A percentile compares a stretch with the other conserved stretches of the same genome.
These are phyloP conservation scores for Montipora foliosa DNA, from an alignment of 64 coral and sea anemone species.

Conservation along the genomic window DNA sequence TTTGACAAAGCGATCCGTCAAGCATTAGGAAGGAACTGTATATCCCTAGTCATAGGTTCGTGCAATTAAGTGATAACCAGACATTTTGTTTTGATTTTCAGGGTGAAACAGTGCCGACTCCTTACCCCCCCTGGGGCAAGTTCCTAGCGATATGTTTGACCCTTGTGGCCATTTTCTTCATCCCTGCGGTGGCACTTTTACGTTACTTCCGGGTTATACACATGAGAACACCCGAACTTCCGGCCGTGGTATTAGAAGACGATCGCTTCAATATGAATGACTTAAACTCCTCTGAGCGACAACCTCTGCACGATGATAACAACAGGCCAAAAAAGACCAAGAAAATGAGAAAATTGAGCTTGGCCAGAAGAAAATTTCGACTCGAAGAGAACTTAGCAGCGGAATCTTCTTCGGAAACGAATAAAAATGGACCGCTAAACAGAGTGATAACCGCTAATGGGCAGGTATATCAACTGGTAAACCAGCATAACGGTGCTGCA, in stretches of 20 bases:
- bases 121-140: slow-evolving; percentile 87
- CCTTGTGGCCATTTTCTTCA: slow-evolving; percentile 89
- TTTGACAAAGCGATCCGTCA: no score
- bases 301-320: slow-evolving; percentile 58
- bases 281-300: slow-evolving; percentile 22
- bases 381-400: slow-evolving; percentile 40
- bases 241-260: slow-evolving; percentile 44
- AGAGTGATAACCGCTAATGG: slow-evolving; percentile 56
- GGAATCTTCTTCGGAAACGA: slow-evolving; percentile 26
- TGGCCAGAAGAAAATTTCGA: slow-evolving; percentile 25
- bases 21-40: no score
- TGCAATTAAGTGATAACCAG: no score
- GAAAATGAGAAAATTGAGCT: slow-evolving; percentile 53
- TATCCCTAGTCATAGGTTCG: no score
- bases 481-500: slow-evolving; percentile 66
- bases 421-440: slow-evolving; percentile 61
- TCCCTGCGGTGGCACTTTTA: slow-evolving; percentile 83
- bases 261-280: slow-evolving; percentile 7
- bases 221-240: slow-evolving; percentile 62
- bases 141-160: slow-evolving; percentile 90
- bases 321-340: slow-evolving; percentile 10
- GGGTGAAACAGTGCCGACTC: slow-evolving; percentile 24
- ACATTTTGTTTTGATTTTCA: slow-evolving; percentile 3
- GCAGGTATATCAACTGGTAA: slow-evolving; percentile 68
- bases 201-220: slow-evolving; percentile 84